Evolutionary conservation across 2,888 invertebrate genomes (phyloP), one percentile per base, ranked within the genome.

Genomic region (Epinotia bilunana): DNA sequence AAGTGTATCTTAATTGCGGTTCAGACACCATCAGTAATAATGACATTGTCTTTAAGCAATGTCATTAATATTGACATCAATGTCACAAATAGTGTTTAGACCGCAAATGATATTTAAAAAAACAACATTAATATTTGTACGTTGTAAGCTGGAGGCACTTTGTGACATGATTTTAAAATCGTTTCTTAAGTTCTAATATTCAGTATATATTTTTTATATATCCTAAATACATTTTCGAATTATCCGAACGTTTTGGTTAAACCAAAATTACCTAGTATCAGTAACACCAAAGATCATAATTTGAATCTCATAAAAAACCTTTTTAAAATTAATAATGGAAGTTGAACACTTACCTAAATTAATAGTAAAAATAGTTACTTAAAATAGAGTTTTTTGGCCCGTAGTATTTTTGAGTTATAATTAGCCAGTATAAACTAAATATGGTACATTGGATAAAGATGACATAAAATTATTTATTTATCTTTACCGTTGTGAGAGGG

Each of bases 181-280:
- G 57, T 18, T 20, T 39, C 20, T 13, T 16, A 23, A 20, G 12
- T 43, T 20, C 13, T 16, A 49, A 49, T 49, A 49, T 13, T 12
- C n/a, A 20, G 12, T 28, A 12, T 33, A 28, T 28, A 28, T 46
- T 12, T 46, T 16, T 4, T 9, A 9, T 13, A 9, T 68, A 33
- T 49, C 49, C 23, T 28, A 28, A 16, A 16, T 16, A 12, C 46
- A 53, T n/a, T n/a, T 20, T 57, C 12, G 57, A 57, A 20, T 55
- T 16, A n/a, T 16, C 18, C 2, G 55, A 55, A 55, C 4, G 57
- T 39, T 7, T 20, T 43, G 20, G 5, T 18, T 9, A 5, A 43
- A 49, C 58, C 67, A 13, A 73, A 73, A 73, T 73, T 61, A 61
- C 73, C 73, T 73, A 65, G 39, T 49, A 20, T 61, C 33, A 6